Conservation (phyloP, 2,113 vertebrate genomes). For the Nycticryphes semicollaris region DNA sequence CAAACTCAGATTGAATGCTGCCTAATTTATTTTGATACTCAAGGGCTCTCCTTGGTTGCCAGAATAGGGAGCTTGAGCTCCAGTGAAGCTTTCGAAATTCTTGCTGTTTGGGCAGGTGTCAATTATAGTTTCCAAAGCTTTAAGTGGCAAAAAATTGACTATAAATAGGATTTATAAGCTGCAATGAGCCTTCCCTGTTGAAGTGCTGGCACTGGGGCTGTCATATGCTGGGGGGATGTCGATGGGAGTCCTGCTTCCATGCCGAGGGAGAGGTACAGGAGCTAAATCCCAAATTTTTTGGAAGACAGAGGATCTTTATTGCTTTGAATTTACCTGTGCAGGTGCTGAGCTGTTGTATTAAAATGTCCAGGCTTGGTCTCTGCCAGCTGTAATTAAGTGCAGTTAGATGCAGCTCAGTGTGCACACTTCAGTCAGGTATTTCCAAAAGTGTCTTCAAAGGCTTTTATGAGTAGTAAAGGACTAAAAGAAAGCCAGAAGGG, state of each 20-base stretch:
- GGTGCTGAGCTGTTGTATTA: background rate
- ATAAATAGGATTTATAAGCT: background rate
- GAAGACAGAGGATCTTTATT: background rate
- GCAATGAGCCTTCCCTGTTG: background rate
- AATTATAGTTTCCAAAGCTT: background rate
- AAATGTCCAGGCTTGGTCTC: background rate
- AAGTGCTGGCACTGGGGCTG: background rate
- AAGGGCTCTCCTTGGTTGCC: background rate
- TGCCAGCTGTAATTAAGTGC: background rate
- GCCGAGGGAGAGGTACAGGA: background rate
- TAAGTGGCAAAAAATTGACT: background rate
- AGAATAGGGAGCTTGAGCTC: background rate
- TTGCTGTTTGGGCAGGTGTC: conserved; percentile 6
- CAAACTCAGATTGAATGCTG: background rate
- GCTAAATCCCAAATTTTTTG: background rate
- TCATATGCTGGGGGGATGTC: background rate
- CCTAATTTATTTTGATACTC: background rate
- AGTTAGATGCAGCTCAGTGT: background rate
- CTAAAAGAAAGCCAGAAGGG: background rate
- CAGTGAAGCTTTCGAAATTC: background rate
- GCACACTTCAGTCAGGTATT: background rate
- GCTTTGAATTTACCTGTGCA: background rate
- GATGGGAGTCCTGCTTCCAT: background rate
- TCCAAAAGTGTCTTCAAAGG: background rate
- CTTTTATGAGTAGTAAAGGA: background rate